phyloP scores from a whole-genome alignment of 2,797 vertebrate species.

The Semotilus atromaculatus region DNA sequence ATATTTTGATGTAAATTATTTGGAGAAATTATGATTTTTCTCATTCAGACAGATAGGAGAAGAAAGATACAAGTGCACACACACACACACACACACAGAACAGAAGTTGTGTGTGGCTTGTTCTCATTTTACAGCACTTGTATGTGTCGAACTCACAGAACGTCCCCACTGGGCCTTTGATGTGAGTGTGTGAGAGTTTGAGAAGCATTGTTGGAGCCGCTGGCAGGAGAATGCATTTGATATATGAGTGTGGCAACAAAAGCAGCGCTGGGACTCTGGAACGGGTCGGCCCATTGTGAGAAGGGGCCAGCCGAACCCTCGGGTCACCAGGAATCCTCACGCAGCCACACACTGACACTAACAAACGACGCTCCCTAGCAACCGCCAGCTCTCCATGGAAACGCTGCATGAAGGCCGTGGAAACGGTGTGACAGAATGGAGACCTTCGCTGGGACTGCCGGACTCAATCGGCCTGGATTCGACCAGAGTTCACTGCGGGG shows the following conservation, averaged over 20 bases:
- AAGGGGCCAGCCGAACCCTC: conserved; percentile 37
- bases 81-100: not conserved
- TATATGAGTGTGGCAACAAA: conserved; percentile 27
- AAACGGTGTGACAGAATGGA: conserved; percentile 53
- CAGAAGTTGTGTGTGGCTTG: not conserved
- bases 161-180: conserved; percentile 16
- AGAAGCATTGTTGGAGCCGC: conserved; percentile 4
- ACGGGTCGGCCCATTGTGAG: conserved; percentile 28
- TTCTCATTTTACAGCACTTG: conserved; percentile 12
- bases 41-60: not conserved
- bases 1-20: not conserved
- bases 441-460: not conserved
- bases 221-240: conserved; percentile 30
- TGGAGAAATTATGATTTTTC: not conserved
- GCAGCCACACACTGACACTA: conserved; percentile 66
- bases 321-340: conserved; percentile 38
- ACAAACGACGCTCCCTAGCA: conserved; percentile 82
- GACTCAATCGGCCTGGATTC: not conserved
- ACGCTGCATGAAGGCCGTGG: conserved; percentile 67
- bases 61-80: not conserved
- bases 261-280: conserved; percentile 26
- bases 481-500: not conserved
- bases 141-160: not conserved
- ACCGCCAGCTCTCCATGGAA: conserved; percentile 77
- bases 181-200: conserved; percentile 3